Base-by-base conservation (phyloP, 2,797 vertebrate genomes). In the Ceryle rudis region DNA sequence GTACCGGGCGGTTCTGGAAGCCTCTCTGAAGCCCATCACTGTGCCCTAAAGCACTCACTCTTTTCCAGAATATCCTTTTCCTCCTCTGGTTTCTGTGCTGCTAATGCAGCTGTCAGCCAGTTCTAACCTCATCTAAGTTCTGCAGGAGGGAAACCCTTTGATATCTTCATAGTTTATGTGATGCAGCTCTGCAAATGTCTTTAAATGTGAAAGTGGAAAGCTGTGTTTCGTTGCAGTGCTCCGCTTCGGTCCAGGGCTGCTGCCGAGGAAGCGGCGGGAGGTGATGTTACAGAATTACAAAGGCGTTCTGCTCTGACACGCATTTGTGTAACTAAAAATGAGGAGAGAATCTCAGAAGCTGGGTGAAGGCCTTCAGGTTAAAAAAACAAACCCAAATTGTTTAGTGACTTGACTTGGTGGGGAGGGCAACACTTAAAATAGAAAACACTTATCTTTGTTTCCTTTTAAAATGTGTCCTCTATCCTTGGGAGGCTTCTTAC, bases 401-500 rank as follows among this genome's bases (percentile, higher is more conserved):
- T 77, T 7, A 52, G 33, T 41, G 67, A 75, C 60, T 90, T 81
- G 41, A 54, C 14, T 13, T 4, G 3, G 20, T 75, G 46, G 49
- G 35, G 14, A 20, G 3, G 62, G 47, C 4, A 8, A 37, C 14
- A 4, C 89, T 86, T 71, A 65, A 91, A 92, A 83, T 85, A 81
- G 90, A 70, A 67, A 73, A 33, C 46, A 7, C 23, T 60, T 66
- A 31, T 26, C 77, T 90, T 61, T 29, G 51, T 70, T 93, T 88
- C 80, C 44, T 66, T 91, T 75, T 54, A 37, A 71, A 79, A 64
- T 33, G 22, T 28, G 52, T 41, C 22, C 31, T 52, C 18, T 72
- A 31, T 64, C 85, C 85, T 81, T 88, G 60, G 33, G 69, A 95
- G 55, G 73, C 71, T 86, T 80, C 86, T 75, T 71, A 65, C 19